Evolutionary conservation across 2,113 vertebrate species (phyloP).

Genomic region (Misgurnus anguillicaudatus): DNA sequence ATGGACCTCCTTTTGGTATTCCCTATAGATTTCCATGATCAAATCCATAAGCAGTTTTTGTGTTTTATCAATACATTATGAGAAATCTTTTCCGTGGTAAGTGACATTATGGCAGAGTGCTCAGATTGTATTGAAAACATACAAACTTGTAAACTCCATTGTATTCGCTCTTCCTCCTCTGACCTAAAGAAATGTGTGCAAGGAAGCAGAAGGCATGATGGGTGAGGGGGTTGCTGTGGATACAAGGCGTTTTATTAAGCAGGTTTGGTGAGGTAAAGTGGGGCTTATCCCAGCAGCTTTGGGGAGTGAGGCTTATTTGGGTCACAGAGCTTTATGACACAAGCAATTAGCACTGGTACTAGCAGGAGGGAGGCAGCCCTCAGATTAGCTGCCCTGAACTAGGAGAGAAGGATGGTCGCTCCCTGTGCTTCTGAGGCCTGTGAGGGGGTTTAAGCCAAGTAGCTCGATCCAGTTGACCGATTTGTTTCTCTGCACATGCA

Average conservation of each 20-base stretch:
- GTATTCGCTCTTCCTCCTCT: neutral
- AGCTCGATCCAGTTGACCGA: conserved; percentile 55
- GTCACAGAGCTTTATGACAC: conserved; percentile 79
- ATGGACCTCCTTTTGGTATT: too few species aligned
- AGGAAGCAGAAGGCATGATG: conserved; percentile 51
- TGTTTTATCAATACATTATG: too few species aligned
- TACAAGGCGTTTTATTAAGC: conserved; percentile 67
- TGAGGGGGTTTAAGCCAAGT: conserved; percentile 54
- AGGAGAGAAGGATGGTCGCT: conserved; percentile 50
- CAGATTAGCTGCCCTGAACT: conserved; percentile 69
- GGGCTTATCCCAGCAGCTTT: conserved; percentile 77
- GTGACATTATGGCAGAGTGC: too few species aligned
- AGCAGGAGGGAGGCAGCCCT: conserved; percentile 72
- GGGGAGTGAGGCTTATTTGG: conserved; percentile 72
- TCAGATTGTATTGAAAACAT: too few species aligned
- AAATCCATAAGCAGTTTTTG: too few species aligned
- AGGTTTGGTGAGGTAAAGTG: conserved; percentile 81
- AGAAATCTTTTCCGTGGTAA: too few species aligned
- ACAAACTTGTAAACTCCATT: too few species aligned
- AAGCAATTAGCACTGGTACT: conserved; percentile 76
- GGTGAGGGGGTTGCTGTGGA: conserved; percentile 55
- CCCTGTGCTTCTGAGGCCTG: conserved; percentile 59
- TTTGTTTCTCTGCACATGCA: conserved; percentile 14
- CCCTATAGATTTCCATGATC: too few species aligned
- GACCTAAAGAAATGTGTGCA: neutral